phyloP scores from a whole-genome alignment of 2,888 invertebrate genomes.

The Pinctada fucata region DNA sequence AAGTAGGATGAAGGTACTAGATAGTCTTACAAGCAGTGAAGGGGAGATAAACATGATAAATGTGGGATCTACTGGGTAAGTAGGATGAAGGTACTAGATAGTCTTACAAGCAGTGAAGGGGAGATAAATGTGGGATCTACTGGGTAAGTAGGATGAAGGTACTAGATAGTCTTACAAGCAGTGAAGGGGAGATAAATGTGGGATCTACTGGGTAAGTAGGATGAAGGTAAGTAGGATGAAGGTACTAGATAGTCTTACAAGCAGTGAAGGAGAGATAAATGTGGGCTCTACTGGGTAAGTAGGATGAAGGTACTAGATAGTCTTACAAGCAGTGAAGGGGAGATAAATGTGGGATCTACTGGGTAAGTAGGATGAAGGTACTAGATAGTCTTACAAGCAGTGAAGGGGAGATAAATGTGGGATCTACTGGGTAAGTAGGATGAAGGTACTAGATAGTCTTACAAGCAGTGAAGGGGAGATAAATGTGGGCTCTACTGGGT shows the following conservation, averaged over 20 bases:
- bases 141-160: not conserved
- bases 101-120: conserved; percentile 14
- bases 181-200: no score
- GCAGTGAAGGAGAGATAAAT: conserved; percentile 21
- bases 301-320: no score
- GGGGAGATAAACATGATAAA: conserved; percentile 1
- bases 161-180: no score
- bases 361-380: no score
- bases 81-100: conserved; percentile 1
- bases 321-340: no score
- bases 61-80: conserved; percentile 3
- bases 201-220: no score
- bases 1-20: no score
- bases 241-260: not conserved
- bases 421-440: not conserved
- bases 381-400: conserved; percentile 8
- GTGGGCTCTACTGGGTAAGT: not conserved
- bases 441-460: no score
- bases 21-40: no score
- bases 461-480: no score
- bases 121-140: conserved; percentile 13
- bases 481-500: no score
- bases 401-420: conserved; percentile 17
- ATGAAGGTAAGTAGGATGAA: no score
- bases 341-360: conserved; percentile 5